Conservation (phyloP, 1,140 invertebrate species). For the Zaprionus taronus region DNA sequence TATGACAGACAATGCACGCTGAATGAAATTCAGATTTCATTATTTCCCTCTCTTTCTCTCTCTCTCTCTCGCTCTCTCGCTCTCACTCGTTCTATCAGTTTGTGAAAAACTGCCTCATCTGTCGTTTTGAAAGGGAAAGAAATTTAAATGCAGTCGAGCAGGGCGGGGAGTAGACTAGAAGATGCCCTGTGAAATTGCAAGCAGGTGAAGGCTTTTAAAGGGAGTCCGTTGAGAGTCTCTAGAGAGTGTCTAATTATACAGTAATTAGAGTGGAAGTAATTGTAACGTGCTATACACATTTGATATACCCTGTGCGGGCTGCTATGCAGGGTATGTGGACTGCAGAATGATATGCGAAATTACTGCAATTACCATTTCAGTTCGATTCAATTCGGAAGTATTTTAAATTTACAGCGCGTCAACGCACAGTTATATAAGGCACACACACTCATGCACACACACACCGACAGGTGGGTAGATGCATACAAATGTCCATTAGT, state of each 20-base stretch:
- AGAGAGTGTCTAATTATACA: too few relatives aligned
- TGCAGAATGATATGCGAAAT: conserved; percentile 12
- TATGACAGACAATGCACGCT: background rate
- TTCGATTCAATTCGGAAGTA: background rate
- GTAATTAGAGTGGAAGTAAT: too few relatives aligned
- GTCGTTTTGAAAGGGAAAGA: background rate
- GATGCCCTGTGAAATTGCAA: background rate
- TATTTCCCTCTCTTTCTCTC: background rate
- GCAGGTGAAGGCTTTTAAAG: too few relatives aligned
- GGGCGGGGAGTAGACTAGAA: background rate
- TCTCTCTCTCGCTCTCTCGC: background rate
- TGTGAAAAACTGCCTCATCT: background rate
- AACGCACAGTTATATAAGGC: conserved; percentile 29
- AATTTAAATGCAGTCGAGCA: background rate
- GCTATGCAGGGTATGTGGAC: background rate
- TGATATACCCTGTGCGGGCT: too few relatives aligned
- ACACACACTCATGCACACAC: conserved; percentile 14
- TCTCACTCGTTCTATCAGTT: background rate
- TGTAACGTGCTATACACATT: too few relatives aligned
- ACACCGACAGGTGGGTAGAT: conserved; percentile 13
- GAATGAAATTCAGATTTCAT: background rate
- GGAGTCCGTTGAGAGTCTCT: too few relatives aligned
- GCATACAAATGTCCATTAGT: conserved; percentile 52
- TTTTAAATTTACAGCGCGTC: conserved; percentile 53
- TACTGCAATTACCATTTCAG: conserved; percentile 9